Evolutionary conservation across 1,140 invertebrate species (phyloP).

Genomic region (Tyrophagus putrescentiae): DNA sequence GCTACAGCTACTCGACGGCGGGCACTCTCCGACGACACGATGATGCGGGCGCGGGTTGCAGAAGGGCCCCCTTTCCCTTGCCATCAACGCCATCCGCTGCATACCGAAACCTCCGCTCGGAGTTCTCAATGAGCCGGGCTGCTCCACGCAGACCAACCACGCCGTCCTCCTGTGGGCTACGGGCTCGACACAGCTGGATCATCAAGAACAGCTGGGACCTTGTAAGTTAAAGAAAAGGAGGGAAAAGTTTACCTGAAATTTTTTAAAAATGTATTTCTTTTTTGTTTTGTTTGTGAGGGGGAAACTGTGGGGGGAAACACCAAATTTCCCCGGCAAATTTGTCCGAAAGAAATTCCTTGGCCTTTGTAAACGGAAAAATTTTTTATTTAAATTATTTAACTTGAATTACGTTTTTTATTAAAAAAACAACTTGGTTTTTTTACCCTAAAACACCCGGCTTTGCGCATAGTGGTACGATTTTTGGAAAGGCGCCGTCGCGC

Average conservation of each 20-base stretch:
- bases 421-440: too few relatives aligned
- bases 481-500: too few relatives aligned
- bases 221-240: too few relatives aligned
- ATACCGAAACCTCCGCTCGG: background rate
- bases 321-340: background rate
- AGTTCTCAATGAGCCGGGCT: background rate
- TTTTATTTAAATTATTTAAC: background rate
- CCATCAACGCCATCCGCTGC: background rate
- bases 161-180: slow-evolving; percentile 7
- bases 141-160: background rate
- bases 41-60: background rate
- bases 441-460: too few relatives aligned
- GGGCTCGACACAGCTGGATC: background rate
- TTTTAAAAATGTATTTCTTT: too few relatives aligned
- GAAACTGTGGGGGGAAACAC: slow-evolving; percentile 45
- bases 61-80: background rate
- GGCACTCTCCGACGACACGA: background rate
- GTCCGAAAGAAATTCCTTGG: too few relatives aligned
- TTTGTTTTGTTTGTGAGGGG: slow-evolving; percentile 39
- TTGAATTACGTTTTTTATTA: too few relatives aligned
- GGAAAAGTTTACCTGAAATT: too few relatives aligned
- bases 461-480: too few relatives aligned
- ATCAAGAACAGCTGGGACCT: slow-evolving; percentile 15
- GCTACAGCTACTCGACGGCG: background rate
- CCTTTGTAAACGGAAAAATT: background rate